These are phyloP conservation scores for Argya squamiceps DNA, from an alignment of 2,797 vertebrate species.

Conservation along the genomic window DNA sequence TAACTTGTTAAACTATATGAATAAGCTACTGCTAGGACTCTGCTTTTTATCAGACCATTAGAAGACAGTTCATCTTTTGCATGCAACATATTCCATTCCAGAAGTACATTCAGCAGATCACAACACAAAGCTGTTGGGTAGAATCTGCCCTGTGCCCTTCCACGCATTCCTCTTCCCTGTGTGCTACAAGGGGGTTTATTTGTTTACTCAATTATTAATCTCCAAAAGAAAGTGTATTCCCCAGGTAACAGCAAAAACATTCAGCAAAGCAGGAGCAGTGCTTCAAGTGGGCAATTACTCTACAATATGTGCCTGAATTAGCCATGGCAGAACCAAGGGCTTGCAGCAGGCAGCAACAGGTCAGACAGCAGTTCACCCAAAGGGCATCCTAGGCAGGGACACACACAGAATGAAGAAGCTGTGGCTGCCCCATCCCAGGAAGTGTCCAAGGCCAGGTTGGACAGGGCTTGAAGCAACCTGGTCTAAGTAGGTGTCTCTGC, in stretches of 20 bases:
- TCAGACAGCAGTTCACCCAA: not conserved
- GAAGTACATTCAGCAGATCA: not conserved
- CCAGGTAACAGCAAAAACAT: not conserved
- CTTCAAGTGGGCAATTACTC: not conserved
- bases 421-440: not conserved
- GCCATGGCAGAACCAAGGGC: not conserved
- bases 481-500: not conserved
- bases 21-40: not conserved
- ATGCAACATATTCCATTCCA: not conserved
- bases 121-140: not conserved
- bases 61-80: not conserved
- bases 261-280: not conserved
- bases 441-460: not conserved
- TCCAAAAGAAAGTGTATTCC: not conserved
- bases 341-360: not conserved
- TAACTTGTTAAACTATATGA: not conserved
- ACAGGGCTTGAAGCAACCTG: not conserved
- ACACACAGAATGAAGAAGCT: not conserved
- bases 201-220: not conserved
- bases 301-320: rapidly evolving
- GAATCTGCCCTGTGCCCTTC: not conserved
- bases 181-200: not conserved
- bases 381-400: not conserved
- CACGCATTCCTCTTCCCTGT: rapidly evolving
- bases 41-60: constrained; percentile 6